Conservation (phyloP, 1,140 invertebrate genomes). For the Pseudomyrmex gracilis region DNA sequence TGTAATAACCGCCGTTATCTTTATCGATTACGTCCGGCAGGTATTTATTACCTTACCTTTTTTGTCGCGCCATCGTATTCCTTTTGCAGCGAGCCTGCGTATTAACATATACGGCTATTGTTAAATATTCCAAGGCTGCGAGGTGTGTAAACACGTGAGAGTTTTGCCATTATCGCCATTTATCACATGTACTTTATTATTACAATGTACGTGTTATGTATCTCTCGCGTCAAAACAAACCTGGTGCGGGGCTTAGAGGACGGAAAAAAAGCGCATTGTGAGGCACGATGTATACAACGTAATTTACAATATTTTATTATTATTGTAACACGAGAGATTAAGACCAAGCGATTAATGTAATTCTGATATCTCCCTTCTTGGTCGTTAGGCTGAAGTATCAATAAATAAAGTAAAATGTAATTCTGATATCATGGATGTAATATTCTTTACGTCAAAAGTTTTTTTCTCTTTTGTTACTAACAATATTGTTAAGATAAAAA, state of each 20-base stretch:
- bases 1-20: neutral
- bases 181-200: slow-evolving; percentile 2
- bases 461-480: no score
- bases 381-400: no score
- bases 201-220: slow-evolving; percentile 22
- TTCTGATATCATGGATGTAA: no score
- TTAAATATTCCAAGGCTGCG: slow-evolving; percentile 1
- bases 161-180: slow-evolving; percentile 11
- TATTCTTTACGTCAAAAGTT: no score
- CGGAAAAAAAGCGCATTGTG: neutral
- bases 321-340: neutral
- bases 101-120: slow-evolving; percentile 29
- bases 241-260: slow-evolving; percentile 69
- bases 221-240: slow-evolving; percentile 6
- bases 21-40: slow-evolving; percentile 33
- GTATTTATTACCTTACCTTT: slow-evolving; percentile 7
- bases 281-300: no score
- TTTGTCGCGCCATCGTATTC: slow-evolving; percentile 3
- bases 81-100: neutral
- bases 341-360: neutral
- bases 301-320: neutral
- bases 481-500: no score
- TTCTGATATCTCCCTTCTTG: no score
- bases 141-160: slow-evolving; percentile 13
- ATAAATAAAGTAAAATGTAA: no score